Percentiles rank a stretch among this genome's conserved stretches.
These are phyloP conservation scores for Dunckerocampus dactyliophorus DNA, from an alignment of 2,113 vertebrate species.

Conservation along the genomic window DNA sequence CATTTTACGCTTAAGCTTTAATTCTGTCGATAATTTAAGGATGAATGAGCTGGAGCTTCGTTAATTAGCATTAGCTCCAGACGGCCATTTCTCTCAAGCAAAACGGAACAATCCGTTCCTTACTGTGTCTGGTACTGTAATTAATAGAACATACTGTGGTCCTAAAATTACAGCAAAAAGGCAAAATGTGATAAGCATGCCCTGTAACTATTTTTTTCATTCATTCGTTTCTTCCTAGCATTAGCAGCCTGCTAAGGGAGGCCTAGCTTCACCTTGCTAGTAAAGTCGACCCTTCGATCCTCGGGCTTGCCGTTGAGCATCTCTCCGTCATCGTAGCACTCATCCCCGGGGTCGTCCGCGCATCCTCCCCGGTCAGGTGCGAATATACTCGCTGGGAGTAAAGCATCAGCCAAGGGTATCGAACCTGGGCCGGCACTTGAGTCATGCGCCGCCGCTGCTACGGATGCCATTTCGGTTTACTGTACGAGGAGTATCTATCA, in stretches of 20 bases:
- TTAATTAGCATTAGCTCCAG: constrained; percentile 25
- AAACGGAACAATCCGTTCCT: not conserved
- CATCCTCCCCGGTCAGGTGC: constrained; percentile 82
- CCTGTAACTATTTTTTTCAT: constrained; percentile 12
- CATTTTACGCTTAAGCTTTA: not conserved
- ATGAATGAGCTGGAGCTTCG: not conserved
- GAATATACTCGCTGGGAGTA: constrained; percentile 88
- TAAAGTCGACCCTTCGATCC: constrained; percentile 81
- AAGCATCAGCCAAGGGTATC: constrained; percentile 65
- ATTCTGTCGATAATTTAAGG: not conserved
- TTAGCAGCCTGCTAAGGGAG: constrained; percentile 15
- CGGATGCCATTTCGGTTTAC: constrained; percentile 65
- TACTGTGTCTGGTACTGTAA: not conserved
- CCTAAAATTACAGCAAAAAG: not conserved
- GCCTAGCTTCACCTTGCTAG: constrained; percentile 89
- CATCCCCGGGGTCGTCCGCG: constrained; percentile 64
- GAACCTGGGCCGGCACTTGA: constrained; percentile 59
- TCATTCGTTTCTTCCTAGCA: constrained; percentile 33
- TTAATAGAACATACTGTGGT: accelerated
- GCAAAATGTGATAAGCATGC: too few relatives aligned
- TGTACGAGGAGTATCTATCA: constrained; percentile 19
- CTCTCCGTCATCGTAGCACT: constrained; percentile 69
- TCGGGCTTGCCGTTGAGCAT: constrained; percentile 79
- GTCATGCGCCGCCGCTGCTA: constrained; percentile 61
- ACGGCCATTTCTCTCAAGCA: constrained; percentile 14